Evolutionary conservation across 37 sponge, comb jelly and placozoan genomes (phyloP).

Genomic region (Axinella damicornis): DNA sequence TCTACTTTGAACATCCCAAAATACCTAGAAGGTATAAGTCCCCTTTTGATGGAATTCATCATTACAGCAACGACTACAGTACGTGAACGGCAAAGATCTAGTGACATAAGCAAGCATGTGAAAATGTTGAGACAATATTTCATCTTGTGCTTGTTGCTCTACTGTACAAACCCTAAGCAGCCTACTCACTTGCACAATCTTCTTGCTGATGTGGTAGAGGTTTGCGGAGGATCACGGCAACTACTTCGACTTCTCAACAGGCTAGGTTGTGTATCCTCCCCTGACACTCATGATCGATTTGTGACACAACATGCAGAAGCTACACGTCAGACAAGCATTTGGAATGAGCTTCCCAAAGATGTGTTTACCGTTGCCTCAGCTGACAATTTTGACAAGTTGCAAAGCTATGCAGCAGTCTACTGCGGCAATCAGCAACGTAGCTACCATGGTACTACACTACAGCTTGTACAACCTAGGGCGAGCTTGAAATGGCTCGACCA

Average conservation of each 20-base stretch:
- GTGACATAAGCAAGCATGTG: too few species aligned
- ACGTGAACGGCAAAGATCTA: too few species aligned
- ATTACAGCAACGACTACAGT: too few species aligned
- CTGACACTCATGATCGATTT: constrained; percentile 49
- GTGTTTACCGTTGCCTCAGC: constrained; percentile 26
- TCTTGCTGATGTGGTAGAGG: constrained; percentile 38
- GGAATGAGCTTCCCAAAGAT: constrained; percentile 2
- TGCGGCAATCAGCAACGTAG: constrained; percentile 47
- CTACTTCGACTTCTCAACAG: constrained; percentile 31
- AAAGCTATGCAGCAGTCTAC: constrained; percentile 35
- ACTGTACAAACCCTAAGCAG: constrained; percentile 4
- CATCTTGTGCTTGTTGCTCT: neutral
- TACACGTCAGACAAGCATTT: neutral
- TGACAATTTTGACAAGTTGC: constrained; percentile 49
- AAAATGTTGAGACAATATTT: too few species aligned
- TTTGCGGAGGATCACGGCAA: constrained; percentile 36
- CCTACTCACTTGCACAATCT: constrained; percentile 27
- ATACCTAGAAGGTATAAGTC: too few species aligned
- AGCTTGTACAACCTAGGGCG: constrained; percentile 32
- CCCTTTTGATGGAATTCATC: too few species aligned
- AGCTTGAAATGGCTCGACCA: too few species aligned
- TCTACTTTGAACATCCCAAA: too few species aligned
- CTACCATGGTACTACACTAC: constrained; percentile 53
- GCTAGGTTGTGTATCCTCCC: constrained; percentile 23
- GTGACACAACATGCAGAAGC: constrained; percentile 19